These are phyloP conservation scores for Sebastes minor DNA, from an alignment of 2,797 vertebrate species.

Conservation along the genomic window DNA sequence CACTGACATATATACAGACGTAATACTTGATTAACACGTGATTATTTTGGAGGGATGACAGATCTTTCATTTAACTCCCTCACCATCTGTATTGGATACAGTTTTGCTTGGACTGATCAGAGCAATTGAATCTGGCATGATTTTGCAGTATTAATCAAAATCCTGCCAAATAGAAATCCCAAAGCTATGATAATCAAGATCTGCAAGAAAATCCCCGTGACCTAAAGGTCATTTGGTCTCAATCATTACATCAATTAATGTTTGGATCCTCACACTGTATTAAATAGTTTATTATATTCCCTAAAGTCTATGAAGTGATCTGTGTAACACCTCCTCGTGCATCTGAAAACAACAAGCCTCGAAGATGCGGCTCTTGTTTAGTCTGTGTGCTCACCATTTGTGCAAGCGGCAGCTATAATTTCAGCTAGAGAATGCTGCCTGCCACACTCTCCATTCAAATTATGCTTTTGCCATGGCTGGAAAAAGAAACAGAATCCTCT, in stretches of 20 bases:
- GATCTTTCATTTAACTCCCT: not conserved
- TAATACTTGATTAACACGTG: not conserved
- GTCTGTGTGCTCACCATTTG: conserved; percentile 15
- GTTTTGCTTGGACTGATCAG: not conserved
- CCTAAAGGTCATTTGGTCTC: conserved; percentile 10
- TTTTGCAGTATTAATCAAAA: conserved; percentile 15
- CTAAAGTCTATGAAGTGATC: conserved; percentile 5
- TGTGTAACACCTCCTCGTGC: conserved; percentile 6
- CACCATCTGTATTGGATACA: conserved; percentile 10
- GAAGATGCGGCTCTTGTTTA: conserved; percentile 19
- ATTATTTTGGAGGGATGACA: not conserved
- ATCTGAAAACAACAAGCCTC: conserved; percentile 30
- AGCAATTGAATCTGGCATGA: conserved; percentile 9
- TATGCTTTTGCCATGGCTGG: conserved; percentile 39
- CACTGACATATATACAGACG: no score
- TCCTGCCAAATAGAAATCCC: conserved; percentile 11
- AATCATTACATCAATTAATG: conserved; percentile 5
- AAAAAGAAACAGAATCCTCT: conserved; percentile 60
- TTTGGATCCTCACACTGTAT: conserved; percentile 6
- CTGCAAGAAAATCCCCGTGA: not conserved
- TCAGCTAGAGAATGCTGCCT: conserved; percentile 18
- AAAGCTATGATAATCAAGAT: conserved; percentile 17
- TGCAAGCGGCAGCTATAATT: conserved; percentile 26
- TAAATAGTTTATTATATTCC: not conserved
- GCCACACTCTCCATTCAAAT: conserved; percentile 50